Evolutionary conservation across 2,888 invertebrate species (phyloP).

Genomic region (Pelosia muscerda): DNA sequence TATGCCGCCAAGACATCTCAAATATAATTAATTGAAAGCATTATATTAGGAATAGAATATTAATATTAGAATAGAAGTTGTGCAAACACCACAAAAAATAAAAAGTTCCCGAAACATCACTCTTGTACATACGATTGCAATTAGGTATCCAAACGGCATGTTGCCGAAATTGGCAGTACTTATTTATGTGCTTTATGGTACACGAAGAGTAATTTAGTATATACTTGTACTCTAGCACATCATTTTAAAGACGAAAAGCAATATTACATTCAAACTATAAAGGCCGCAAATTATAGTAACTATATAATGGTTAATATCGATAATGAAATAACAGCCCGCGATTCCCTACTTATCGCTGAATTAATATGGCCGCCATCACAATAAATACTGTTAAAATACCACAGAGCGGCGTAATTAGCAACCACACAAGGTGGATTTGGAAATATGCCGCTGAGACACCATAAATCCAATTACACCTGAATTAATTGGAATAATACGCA

Average conservation of each 20-base stretch:
- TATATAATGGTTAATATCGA: slow-evolving; percentile 40
- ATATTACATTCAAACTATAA: not conserved
- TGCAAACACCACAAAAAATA: not conserved
- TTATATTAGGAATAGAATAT: too few relatives aligned
- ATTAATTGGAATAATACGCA: slow-evolving; percentile 74
- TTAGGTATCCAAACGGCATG: too few relatives aligned
- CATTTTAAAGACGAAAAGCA: not conserved
- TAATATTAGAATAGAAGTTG: not conserved
- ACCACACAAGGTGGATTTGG: slow-evolving; percentile 66
- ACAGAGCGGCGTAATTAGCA: slow-evolving; percentile 74
- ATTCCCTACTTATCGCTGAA: slow-evolving; percentile 64
- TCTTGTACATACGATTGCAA: too few relatives aligned
- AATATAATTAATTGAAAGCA: slow-evolving; percentile 69
- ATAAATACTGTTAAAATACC: slow-evolving; percentile 78
- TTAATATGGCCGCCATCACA: slow-evolving; percentile 64
- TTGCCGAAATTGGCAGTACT: too few relatives aligned
- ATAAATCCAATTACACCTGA: slow-evolving; percentile 81
- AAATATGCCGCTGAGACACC: slow-evolving; percentile 63
- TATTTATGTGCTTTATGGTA: too few relatives aligned
- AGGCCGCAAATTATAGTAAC: not conserved
- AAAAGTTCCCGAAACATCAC: not conserved
- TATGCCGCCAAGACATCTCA: slow-evolving; percentile 66
- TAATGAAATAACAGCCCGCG: slow-evolving; percentile 57
- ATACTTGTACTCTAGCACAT: not conserved
- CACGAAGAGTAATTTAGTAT: too few relatives aligned